These are phyloP conservation scores for Venustoraphidia nigricollis DNA, from an alignment of 2,888 invertebrate species.

Conservation along the genomic window DNA sequence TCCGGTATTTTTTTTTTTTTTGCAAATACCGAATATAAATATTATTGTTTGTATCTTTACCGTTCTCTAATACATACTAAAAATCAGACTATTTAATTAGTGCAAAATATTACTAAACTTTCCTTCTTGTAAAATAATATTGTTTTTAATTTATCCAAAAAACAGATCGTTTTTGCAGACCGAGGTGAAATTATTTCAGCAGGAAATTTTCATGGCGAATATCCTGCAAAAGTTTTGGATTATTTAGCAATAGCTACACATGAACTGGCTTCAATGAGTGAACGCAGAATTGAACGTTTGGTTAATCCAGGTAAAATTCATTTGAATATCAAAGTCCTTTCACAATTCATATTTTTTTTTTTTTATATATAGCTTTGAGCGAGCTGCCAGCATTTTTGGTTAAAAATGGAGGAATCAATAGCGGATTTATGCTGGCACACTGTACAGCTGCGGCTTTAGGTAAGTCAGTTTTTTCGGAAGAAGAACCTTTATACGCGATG, in stretches of 20 bases:
- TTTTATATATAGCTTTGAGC: constrained; percentile 26
- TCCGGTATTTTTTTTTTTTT: constrained; percentile 28
- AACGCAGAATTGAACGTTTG: constrained; percentile 43
- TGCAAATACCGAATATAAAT: too few species aligned
- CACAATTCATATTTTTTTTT: neutral
- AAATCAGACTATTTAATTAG: neutral
- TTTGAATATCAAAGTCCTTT: neutral
- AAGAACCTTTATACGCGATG: too few species aligned
- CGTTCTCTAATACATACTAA: neutral
- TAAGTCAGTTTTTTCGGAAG: constrained; percentile 16
- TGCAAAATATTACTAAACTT: neutral
- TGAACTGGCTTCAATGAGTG: constrained; percentile 49
- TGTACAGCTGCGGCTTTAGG: constrained; percentile 48
- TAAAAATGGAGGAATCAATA: constrained; percentile 48
- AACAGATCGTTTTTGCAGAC: constrained; percentile 34
- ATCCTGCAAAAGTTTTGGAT: constrained; percentile 49
- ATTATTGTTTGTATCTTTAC: too few species aligned
- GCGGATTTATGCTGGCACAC: constrained; percentile 53
- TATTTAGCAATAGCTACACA: constrained; percentile 48
- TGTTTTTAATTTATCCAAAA: constrained; percentile 4
- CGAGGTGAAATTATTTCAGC: constrained; percentile 45
- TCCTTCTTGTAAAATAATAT: neutral
- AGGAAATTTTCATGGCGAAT: constrained; percentile 56
- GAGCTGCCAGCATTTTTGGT: constrained; percentile 49
- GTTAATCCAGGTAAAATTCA: constrained; percentile 37